A percentile compares a stretch with the other conserved stretches of the same genome.
These are phyloP conservation scores for Eretmochelys imbricata DNA, from an alignment of 2,113 vertebrate genomes.

Conservation along the genomic window DNA sequence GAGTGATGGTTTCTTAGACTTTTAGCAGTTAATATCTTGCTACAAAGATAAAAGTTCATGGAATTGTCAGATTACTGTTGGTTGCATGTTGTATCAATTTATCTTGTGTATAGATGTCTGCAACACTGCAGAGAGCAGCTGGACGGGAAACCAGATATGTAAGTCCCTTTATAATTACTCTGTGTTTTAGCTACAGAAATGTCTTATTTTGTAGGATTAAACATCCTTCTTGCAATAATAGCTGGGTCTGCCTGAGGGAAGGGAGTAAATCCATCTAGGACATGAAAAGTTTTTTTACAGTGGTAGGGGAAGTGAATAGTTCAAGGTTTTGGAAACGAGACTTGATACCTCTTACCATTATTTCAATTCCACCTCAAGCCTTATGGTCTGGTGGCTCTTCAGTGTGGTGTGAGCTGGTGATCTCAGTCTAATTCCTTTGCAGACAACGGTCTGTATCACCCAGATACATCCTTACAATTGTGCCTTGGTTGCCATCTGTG, in stretches of 20 bases:
- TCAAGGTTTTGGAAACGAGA: not conserved
- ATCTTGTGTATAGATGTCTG: slow-evolving; percentile 67
- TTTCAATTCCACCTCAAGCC: not conserved
- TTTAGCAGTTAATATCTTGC: not conserved
- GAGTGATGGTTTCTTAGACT: not conserved
- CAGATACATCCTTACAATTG: too few species aligned
- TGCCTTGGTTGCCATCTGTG: not conserved
- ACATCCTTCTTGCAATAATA: not conserved
- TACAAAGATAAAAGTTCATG: not conserved
- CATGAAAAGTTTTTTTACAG: not conserved
- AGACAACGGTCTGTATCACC: not conserved
- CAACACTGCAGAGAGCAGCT: slow-evolving; percentile 79
- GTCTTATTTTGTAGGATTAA: not conserved
- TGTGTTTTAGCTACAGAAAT: not conserved
- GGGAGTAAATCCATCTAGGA: not conserved
- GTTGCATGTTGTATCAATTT: slow-evolving; percentile 22
- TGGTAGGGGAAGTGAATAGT: not conserved
- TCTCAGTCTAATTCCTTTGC: not conserved
- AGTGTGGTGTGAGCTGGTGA: not conserved
- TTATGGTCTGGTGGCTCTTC: not conserved
- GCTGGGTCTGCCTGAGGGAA: not conserved
- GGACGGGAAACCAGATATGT: slow-evolving; percentile 98
- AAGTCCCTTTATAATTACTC: slow-evolving; percentile 71
- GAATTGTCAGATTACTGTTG: slow-evolving; percentile 6
- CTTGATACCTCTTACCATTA: not conserved